A percentile compares a stretch with the other conserved stretches of the same genome.
These are phyloP conservation scores for Mnemiopsis leidyi DNA, from an alignment of 37 sponge, comb jelly and placozoan genomes.

Conservation along the genomic window DNA sequence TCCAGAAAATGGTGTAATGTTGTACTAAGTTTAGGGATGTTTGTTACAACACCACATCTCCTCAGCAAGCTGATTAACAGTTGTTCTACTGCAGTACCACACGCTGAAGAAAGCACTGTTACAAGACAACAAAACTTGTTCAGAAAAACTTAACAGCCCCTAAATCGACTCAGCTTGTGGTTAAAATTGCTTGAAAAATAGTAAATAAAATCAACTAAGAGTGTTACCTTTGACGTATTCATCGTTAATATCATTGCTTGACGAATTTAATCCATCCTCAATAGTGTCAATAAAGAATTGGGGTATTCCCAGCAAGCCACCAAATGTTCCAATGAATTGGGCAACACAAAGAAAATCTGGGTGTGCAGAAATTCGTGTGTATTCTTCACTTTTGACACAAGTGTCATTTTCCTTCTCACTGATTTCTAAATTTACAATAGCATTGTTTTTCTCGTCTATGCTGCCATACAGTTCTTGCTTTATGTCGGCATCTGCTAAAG, in stretches of 20 bases:
- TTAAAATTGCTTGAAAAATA: neutral
- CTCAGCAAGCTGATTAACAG: neutral
- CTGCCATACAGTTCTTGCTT: no score
- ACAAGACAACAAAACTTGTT: neutral
- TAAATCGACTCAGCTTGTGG: neutral
- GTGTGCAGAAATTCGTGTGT: conserved; percentile 10
- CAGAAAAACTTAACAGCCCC: neutral
- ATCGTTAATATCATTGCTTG: neutral
- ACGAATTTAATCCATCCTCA: conserved; percentile 26
- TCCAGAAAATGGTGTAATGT: neutral
- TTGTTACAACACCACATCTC: conserved; percentile 41
- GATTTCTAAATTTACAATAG: no score
- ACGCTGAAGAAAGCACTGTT: conserved; percentile 43
- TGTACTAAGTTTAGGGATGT: neutral
- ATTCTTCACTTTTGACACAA: no score
- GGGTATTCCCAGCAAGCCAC: conserved; percentile 12
- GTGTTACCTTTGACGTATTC: neutral
- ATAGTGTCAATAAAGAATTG: neutral
- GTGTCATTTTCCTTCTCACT: no score
- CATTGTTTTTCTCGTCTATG: no score
- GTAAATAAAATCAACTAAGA: neutral
- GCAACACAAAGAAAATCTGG: conserved; percentile 54
- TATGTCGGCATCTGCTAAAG: no score
- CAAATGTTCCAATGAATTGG: conserved; percentile 59
- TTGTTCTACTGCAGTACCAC: conserved; percentile 43